These are phyloP conservation scores for Heliopora coerulea DNA, from an alignment of 92 coral and sea anemone genomes.

Conservation along the genomic window DNA sequence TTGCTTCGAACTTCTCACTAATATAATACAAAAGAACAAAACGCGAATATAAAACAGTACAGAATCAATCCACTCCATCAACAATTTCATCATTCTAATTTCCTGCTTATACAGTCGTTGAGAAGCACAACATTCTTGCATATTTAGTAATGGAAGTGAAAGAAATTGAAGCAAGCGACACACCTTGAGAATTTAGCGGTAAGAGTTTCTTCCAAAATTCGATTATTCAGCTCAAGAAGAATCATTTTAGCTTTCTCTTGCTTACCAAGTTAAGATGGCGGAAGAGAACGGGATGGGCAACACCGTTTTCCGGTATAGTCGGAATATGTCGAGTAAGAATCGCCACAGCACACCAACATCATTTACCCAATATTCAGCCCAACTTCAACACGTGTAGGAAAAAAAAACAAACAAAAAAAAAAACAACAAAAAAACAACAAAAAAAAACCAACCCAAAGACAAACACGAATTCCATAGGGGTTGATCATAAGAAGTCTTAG, in stretches of 20 bases:
- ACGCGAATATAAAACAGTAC: no score
- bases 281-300: constrained; percentile 25
- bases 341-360: no score
- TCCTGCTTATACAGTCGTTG: background rate
- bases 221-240: constrained; percentile 86
- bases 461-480: no score
- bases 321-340: no score
- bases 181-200: constrained; percentile 83
- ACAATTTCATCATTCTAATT: background rate
- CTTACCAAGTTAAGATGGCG: constrained; percentile 24
- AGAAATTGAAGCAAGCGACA: constrained; percentile 19
- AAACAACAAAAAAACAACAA: no score
- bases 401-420: no score
- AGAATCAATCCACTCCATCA: background rate
- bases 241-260: constrained; percentile 61
- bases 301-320: background rate
- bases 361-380: no score
- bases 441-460: no score
- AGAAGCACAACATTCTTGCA: background rate
- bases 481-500: no score
- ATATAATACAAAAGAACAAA: constrained; percentile 28
- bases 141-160: background rate
- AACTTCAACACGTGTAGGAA: no score
- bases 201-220: constrained; percentile 77
- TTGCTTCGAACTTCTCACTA: constrained; percentile 95